phyloP scores from a whole-genome alignment of 2,888 invertebrate genomes.

The Oxyteleia sp. region DNA sequence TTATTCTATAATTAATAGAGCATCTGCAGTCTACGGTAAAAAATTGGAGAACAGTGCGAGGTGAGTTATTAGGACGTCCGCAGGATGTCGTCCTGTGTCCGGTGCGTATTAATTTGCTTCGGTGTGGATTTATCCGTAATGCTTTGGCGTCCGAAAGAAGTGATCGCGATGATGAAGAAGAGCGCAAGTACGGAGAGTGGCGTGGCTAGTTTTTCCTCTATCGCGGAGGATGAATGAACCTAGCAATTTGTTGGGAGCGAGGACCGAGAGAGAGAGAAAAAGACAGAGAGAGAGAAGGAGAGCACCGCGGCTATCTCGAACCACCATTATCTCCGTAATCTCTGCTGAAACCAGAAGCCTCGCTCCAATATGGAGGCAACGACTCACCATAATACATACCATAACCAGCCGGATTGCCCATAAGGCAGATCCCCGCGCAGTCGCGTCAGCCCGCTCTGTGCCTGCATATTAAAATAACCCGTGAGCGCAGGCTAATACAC shows the following conservation, averaged over 20 bases:
- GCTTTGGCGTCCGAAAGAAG: conserved; percentile 49
- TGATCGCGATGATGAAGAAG: conserved; percentile 54
- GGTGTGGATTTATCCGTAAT: conserved; percentile 59
- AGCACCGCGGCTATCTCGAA: conserved; percentile 56
- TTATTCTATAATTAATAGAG: neutral
- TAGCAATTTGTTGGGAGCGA: conserved; percentile 87
- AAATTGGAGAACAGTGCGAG: conserved; percentile 23
- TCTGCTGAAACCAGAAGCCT: conserved; percentile 73
- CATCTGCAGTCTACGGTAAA: conserved; percentile 4
- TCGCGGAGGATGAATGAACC: conserved; percentile 87
- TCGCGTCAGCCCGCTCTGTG: conserved; percentile 18
- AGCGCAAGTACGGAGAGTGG: conserved; percentile 73
- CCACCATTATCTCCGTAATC: conserved; percentile 79
- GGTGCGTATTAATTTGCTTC: conserved; percentile 59
- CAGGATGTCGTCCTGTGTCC: conserved; percentile 66
- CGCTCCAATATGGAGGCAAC: conserved; percentile 79
- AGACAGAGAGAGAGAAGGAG: conserved; percentile 34
- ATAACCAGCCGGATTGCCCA: conserved; percentile 77
- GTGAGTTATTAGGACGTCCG: conserved; percentile 68
- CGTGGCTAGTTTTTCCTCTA: conserved; percentile 85
- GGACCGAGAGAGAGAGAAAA: conserved; percentile 78
- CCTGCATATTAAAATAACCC: conserved; percentile 70
- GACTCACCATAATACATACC: conserved; percentile 80
- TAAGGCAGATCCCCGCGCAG: conserved; percentile 74
- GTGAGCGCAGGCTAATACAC: conserved; percentile 67